Evolutionary conservation across 2,888 invertebrate species (phyloP).

Genomic region (Deilephila elpenor): DNA sequence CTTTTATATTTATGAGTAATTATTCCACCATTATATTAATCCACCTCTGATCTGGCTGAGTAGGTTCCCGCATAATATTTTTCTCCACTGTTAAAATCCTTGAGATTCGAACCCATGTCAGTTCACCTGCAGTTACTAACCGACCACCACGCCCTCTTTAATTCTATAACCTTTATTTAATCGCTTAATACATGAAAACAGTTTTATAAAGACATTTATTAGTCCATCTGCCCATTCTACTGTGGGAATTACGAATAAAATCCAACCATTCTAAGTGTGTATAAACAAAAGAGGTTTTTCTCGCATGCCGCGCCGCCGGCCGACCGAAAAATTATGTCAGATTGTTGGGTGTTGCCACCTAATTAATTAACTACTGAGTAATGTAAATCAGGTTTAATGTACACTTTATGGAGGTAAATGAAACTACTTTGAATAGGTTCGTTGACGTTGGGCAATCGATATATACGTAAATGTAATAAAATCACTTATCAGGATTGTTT

Average conservation of each 20-base stretch:
- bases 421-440: background rate
- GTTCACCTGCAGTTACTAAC: background rate
- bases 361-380: slow-evolving; percentile 28
- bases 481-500: too few species aligned
- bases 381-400: slow-evolving; percentile 8
- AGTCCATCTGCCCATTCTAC: slow-evolving; percentile 8
- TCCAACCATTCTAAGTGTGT: background rate
- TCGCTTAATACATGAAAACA: background rate
- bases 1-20: too few species aligned
- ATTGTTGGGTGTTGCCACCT: slow-evolving; percentile 33
- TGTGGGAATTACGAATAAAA: slow-evolving; percentile 17
- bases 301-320: slow-evolving; percentile 37
- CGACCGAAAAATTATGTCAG: slow-evolving; percentile 42
- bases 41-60: too few species aligned
- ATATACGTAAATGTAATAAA: too few species aligned
- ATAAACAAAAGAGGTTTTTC: slow-evolving; percentile 24
- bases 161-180: background rate
- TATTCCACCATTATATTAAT: too few species aligned
- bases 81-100: too few species aligned
- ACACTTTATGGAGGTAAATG: slow-evolving; percentile 6
- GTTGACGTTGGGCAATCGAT: background rate
- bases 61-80: too few species aligned
- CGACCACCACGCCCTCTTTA: background rate
- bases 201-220: slow-evolving; percentile 8
- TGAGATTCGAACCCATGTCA: too few species aligned